Percentiles rank a stretch among this genome's conserved stretches.
These are phyloP conservation scores for Cryptotis parvus DNA, from an alignment of 2,113 vertebrate species.

Conservation along the genomic window DNA sequence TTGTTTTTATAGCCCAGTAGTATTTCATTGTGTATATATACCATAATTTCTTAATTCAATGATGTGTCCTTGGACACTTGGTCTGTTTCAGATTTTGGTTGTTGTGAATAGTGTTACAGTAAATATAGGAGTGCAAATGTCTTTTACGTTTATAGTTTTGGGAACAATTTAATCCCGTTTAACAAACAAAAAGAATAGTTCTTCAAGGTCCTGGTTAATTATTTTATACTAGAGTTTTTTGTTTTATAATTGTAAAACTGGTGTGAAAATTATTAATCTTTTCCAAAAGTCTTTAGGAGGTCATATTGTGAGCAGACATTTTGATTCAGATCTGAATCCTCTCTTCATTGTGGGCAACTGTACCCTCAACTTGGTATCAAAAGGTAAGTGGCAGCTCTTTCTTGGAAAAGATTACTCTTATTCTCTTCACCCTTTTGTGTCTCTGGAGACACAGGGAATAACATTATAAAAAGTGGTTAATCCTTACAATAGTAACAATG, in stretches of 20 bases:
- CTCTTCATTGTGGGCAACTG: slow-evolving; percentile 91
- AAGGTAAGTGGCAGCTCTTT: slow-evolving; percentile 82
- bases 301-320: slow-evolving; percentile 90
- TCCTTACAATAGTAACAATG: not conserved
- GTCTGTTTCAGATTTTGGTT: too few relatives aligned
- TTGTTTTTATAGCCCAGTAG: too few relatives aligned
- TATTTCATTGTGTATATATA: too few relatives aligned
- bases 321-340: slow-evolving; percentile 95
- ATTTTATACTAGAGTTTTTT: not conserved
- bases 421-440: not conserved
- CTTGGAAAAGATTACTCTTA: not conserved
- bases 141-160: too few relatives aligned
- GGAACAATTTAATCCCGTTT: not conserved
- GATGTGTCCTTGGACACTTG: too few relatives aligned
- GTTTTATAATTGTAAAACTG: slow-evolving; percentile 14
- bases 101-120: too few relatives aligned
- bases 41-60: too few relatives aligned
- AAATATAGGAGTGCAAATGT: too few relatives aligned
- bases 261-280: slow-evolving; percentile 3
- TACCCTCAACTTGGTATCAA: slow-evolving; percentile 87
- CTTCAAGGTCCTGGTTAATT: not conserved
- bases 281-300: slow-evolving; percentile 92
- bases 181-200: not conserved
- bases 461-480: not conserved
- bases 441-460: not conserved